Conservation (phyloP, 2,888 invertebrate genomes). For the Syritta pipiens region DNA sequence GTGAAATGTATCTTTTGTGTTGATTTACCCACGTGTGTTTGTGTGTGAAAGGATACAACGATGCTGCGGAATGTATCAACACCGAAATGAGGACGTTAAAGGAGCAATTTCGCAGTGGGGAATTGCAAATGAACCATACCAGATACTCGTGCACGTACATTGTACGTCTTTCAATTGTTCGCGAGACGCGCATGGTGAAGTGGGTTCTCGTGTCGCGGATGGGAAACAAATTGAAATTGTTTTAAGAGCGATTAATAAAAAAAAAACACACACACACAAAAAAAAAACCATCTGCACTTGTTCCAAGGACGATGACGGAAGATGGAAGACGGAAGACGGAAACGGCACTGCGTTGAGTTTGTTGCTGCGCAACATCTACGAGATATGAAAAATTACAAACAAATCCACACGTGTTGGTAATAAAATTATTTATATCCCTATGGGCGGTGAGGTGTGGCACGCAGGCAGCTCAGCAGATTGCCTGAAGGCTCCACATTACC, state of each 20-base stretch:
- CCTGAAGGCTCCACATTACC: too few species aligned
- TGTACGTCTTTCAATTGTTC: background rate
- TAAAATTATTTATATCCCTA: too few species aligned
- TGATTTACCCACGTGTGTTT: constrained; percentile 1
- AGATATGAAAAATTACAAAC: constrained; percentile 2
- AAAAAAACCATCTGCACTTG: background rate
- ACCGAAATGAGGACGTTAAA: too few species aligned
- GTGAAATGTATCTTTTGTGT: constrained; percentile 7
- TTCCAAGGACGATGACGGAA: too few species aligned
- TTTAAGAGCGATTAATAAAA: constrained; percentile 18
- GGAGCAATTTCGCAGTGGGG: background rate
- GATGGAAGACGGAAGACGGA: too few species aligned
- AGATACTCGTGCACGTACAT: too few species aligned
- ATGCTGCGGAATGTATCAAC: too few species aligned
- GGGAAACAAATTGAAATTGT: constrained; percentile 9
- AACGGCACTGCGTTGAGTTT: too few species aligned
- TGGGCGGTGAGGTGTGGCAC: too few species aligned
- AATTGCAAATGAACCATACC: constrained; percentile 13
- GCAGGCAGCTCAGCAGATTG: too few species aligned
- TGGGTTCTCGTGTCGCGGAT: background rate
- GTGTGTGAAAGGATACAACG: background rate
- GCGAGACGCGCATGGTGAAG: background rate
- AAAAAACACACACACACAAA: background rate
- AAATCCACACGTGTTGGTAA: too few species aligned
- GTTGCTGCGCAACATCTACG: background rate